Conservation (phyloP, 2,888 invertebrate species). For the Pachymerium ferrugineum region DNA sequence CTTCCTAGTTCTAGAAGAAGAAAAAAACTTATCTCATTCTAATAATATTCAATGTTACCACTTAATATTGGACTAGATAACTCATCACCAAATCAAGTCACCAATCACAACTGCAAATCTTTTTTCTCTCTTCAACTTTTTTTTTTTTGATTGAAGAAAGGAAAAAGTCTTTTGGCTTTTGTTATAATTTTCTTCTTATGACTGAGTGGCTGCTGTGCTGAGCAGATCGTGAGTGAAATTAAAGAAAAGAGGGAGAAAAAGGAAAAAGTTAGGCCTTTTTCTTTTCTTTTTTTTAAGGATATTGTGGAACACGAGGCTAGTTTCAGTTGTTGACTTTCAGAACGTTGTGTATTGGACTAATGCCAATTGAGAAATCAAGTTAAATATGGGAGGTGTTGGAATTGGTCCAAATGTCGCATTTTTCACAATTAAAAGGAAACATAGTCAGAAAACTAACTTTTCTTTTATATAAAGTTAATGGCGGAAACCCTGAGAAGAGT, state of each 20-base stretch:
- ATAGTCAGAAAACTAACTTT: not conserved
- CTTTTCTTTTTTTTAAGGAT: not conserved
- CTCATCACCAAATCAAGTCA: not conserved
- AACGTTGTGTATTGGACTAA: not conserved
- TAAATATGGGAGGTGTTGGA: conserved; percentile 25
- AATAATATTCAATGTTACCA: conserved; percentile 12
- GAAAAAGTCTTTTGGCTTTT: conserved; percentile 5
- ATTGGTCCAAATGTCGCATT: conserved; percentile 7
- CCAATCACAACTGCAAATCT: not conserved
- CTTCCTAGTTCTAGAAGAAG: too few relatives aligned
- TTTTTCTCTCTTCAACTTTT: too few relatives aligned
- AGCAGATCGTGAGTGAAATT: conserved; percentile 20
- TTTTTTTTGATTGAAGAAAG: not conserved
- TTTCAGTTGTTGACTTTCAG: not conserved
- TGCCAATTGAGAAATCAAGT: conserved; percentile 4
- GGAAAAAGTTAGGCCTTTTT: not conserved
- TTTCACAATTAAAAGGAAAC: conserved; percentile 22
- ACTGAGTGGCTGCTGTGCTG: not conserved
- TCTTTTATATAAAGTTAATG: not conserved
- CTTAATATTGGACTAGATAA: not conserved
- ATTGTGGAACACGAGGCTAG: not conserved
- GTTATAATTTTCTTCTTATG: conserved; percentile 22
- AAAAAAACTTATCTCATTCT: too few relatives aligned
- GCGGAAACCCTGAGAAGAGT: not conserved
- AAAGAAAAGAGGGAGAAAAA: too few relatives aligned